A percentile compares a stretch with the other conserved stretches of the same genome.
phyloP scores from a whole-genome alignment of 2,113 vertebrate genomes.

The Tachysurus vachellii region DNA sequence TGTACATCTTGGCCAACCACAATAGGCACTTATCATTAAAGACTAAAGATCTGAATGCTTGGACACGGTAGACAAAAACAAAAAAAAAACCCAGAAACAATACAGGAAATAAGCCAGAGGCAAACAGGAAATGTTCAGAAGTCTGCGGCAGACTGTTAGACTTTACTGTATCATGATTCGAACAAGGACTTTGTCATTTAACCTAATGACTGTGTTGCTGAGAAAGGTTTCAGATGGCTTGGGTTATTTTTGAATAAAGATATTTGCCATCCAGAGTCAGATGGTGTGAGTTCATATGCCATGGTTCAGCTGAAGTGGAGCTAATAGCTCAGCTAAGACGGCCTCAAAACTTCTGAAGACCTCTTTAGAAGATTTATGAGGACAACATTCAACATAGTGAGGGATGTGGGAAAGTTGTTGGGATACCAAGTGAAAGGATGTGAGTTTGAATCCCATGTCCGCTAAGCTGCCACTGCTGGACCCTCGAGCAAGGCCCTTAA shows the following conservation, averaged over 20 bases:
- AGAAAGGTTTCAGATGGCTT: not conserved
- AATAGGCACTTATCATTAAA: not conserved
- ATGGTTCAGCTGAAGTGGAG: not conserved
- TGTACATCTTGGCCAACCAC: not conserved
- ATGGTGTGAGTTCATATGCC: not conserved
- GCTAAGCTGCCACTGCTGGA: too few species aligned
- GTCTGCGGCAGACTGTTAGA: not conserved
- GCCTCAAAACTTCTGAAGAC: constrained; percentile 11
- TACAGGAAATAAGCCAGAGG: not conserved
- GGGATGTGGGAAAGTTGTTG: too few species aligned
- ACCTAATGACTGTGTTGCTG: not conserved
- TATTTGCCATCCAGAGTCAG: not conserved
- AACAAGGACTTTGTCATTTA: not conserved
- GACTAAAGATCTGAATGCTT: not conserved
- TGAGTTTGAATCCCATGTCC: too few species aligned
- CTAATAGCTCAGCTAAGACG: not conserved
- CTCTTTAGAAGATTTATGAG: constrained; percentile 62
- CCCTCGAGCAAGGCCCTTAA: too few species aligned
- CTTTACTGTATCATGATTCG: not conserved
- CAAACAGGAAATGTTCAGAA: not conserved
- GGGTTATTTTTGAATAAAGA: too few species aligned
- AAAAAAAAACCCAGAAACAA: not conserved
- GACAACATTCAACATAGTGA: constrained; percentile 59
- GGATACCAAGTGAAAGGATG: too few species aligned
- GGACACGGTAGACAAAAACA: not conserved